Evolutionary conservation across 2,113 vertebrate species (phyloP).

Genomic region (Vimba vimba): DNA sequence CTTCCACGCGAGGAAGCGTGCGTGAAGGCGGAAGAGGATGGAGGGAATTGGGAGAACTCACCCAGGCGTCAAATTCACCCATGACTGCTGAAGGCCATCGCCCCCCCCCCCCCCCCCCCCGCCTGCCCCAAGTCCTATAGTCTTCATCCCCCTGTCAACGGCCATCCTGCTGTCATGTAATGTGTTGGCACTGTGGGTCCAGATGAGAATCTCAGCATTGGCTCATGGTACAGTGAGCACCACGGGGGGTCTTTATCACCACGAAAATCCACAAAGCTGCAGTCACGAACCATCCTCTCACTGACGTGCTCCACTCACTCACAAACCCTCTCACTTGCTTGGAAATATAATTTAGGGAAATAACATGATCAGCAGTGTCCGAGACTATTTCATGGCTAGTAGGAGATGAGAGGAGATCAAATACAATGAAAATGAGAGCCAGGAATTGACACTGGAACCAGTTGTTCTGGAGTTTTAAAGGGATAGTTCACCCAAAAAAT

Average conservation of each 20-base stretch:
- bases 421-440: slow-evolving; percentile 2
- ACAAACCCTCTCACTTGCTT: slow-evolving; percentile 42
- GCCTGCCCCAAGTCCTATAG: not conserved
- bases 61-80: slow-evolving; percentile 56
- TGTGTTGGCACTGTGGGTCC: slow-evolving; percentile 63
- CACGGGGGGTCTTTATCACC: slow-evolving; percentile 71
- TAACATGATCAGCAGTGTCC: slow-evolving; percentile 67
- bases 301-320: slow-evolving; percentile 48
- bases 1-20: slow-evolving; percentile 62
- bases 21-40: not conserved
- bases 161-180: slow-evolving; percentile 62
- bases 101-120: slow-evolving; percentile 31
- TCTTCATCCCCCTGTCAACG: not conserved
- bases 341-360: slow-evolving; percentile 61
- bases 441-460: not conserved
- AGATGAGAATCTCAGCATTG: slow-evolving; percentile 73
- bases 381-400: slow-evolving; percentile 56
- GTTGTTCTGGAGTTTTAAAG: not conserved
- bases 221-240: slow-evolving; percentile 75
- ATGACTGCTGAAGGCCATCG: slow-evolving; percentile 35
- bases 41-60: slow-evolving; percentile 30
- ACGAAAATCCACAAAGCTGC: slow-evolving; percentile 73
- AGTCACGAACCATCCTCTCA: slow-evolving; percentile 71
- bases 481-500: not conserved
- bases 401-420: slow-evolving; percentile 31